A percentile compares a stretch with the other conserved stretches of the same genome.
phyloP scores from a whole-genome alignment of 2,113 vertebrate genomes.

The Crotalus viridis region DNA sequence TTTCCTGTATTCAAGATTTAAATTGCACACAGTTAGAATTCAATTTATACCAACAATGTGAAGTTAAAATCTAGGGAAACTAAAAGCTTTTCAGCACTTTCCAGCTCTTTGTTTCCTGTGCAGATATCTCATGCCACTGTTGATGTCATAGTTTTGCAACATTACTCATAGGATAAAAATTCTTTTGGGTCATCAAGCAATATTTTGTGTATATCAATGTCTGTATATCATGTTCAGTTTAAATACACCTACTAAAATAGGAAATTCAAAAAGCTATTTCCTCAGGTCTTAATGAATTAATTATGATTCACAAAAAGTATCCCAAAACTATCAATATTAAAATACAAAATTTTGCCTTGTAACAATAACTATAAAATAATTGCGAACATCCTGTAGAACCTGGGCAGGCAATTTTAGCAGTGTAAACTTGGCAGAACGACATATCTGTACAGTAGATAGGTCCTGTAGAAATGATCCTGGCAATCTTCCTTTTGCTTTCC shows the following conservation, averaged over 20 bases:
- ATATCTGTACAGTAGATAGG: background rate
- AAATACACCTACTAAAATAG: background rate
- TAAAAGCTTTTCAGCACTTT: conserved; percentile 21
- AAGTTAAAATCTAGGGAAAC: background rate
- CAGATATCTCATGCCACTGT: conserved; percentile 63
- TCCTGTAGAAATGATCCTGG: background rate
- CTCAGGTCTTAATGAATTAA: background rate
- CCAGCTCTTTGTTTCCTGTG: conserved; percentile 64
- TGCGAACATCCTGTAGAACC: background rate
- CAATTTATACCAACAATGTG: background rate
- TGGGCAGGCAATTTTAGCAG: background rate
- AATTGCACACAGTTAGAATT: background rate
- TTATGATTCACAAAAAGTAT: background rate
- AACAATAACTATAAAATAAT: background rate
- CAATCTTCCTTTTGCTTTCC: background rate
- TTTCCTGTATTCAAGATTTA: background rate
- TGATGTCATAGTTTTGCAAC: conserved; percentile 58
- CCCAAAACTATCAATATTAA: background rate
- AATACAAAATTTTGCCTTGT: background rate
- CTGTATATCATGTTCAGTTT: background rate
- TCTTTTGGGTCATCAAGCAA: conserved; percentile 33
- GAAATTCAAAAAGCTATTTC: background rate
- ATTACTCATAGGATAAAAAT: conserved; percentile 61
- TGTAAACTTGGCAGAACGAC: background rate
- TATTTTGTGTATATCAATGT: conserved; percentile 14